A percentile compares a stretch with the other conserved stretches of the same genome.
Evolutionary conservation across 2,113 vertebrate species (phyloP).

Genomic region (Tetrao urogallus): DNA sequence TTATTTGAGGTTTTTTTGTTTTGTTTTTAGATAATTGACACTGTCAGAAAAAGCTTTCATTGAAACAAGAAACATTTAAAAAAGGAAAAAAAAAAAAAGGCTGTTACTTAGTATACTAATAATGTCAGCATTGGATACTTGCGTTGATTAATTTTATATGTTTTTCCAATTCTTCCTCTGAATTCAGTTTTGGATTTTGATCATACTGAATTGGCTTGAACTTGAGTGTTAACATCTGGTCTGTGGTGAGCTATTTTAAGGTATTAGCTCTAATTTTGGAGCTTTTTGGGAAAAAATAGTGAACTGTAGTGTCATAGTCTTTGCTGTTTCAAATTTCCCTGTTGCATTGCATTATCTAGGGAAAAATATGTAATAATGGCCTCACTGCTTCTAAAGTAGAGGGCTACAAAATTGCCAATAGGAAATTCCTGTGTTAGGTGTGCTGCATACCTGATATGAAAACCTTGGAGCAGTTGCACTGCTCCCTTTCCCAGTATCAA

Average conservation of each 20-base stretch:
- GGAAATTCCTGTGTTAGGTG: too few relatives aligned
- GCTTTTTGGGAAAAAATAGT: background rate
- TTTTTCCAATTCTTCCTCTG: background rate
- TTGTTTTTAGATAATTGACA: background rate
- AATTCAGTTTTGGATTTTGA: background rate
- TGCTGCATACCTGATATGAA: rapidly evolving
- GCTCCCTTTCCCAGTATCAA: background rate
- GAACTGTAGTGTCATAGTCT: background rate
- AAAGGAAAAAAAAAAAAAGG: too few relatives aligned
- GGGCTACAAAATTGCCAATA: rapidly evolving
- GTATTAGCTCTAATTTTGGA: background rate
- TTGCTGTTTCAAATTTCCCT: background rate
- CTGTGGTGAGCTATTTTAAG: background rate
- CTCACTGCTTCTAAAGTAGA: background rate
- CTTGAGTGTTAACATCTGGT: background rate
- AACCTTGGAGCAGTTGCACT: rapidly evolving
- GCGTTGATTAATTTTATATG: background rate
- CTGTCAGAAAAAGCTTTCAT: rapidly evolving
- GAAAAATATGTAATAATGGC: background rate
- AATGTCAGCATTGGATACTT: too few relatives aligned
- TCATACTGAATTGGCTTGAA: background rate
- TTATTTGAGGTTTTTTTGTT: background rate
- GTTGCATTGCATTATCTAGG: background rate
- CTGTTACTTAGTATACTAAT: background rate
- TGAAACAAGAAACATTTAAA: background rate